A percentile compares a stretch with the other conserved stretches of the same genome.
These are phyloP conservation scores for Syngnathus scovelli DNA, from an alignment of 2,113 vertebrate species.

Conservation along the genomic window DNA sequence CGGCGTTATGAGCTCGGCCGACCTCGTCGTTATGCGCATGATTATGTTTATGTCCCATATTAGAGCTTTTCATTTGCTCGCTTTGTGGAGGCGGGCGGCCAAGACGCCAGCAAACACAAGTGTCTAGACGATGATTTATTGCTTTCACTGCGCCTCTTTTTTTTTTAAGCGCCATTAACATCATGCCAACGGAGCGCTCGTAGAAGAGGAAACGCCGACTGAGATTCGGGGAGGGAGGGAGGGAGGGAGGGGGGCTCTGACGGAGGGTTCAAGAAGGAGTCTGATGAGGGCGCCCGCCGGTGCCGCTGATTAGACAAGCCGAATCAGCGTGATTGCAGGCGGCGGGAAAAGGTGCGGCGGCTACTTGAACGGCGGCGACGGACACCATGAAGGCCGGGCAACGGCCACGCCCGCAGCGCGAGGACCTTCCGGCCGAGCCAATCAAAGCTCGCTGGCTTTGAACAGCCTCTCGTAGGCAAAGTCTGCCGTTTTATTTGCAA, in stretches of 20 bases:
- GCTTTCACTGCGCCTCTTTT: not conserved
- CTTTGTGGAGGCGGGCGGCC: not conserved
- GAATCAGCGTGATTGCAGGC: not conserved
- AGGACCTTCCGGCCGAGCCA: no score
- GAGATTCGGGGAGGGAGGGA: not conserved
- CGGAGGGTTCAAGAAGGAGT: not conserved
- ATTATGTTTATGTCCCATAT: constrained; percentile 11
- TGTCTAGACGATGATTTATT: not conserved
- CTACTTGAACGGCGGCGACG: not conserved
- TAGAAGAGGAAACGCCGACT: not conserved
- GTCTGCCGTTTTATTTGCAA: no score
- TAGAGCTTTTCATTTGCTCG: constrained; percentile 7
- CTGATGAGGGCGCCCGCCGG: not conserved
- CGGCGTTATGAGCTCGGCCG: constrained; percentile 6
- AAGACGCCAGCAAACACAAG: not conserved
- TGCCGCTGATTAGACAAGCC: not conserved
- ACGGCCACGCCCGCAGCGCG: no score
- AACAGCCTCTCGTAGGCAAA: no score
- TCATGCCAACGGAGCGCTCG: not conserved
- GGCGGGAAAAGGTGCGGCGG: not conserved
- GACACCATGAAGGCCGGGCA: not conserved
- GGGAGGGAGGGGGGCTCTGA: not conserved
- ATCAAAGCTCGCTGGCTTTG: no score
- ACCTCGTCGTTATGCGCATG: not conserved
- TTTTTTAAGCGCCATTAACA: not conserved